phyloP scores from a whole-genome alignment of 2,797 vertebrate species.

The Limnodromus scolopaceus region DNA sequence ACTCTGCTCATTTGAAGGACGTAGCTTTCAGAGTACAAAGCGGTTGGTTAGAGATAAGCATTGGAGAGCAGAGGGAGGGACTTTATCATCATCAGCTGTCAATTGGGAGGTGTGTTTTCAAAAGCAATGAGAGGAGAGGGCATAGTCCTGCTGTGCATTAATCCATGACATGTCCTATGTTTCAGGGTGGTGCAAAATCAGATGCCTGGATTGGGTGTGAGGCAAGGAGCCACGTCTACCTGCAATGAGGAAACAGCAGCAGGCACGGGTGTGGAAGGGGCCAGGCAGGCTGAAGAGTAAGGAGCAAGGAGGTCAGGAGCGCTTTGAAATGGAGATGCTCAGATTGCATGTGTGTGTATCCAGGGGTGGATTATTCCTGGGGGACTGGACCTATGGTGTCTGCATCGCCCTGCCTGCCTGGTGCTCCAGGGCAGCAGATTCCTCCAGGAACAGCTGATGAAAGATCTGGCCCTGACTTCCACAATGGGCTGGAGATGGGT shows the following conservation, averaged over 20 bases:
- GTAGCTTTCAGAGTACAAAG: not conserved
- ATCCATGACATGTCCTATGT: not conserved
- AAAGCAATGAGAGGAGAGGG: not conserved
- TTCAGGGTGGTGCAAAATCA: conserved; percentile 31
- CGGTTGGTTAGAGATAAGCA: not conserved
- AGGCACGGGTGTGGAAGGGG: not conserved
- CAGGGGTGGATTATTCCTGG: not conserved
- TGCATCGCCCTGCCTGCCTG: not conserved
- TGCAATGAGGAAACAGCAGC: conserved; percentile 14
- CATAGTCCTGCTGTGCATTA: conserved; percentile 28
- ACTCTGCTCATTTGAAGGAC: not conserved
- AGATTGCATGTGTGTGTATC: not conserved
- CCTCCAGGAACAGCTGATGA: not conserved
- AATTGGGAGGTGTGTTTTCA: not conserved
- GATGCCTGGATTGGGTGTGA: conserved; percentile 53
- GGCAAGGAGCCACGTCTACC: not conserved
- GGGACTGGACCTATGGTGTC: not conserved
- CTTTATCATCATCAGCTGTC: not conserved
- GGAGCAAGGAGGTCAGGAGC: not conserved
- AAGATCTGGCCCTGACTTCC: not conserved
- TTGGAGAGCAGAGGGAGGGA: not conserved
- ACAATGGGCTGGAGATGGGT: not conserved
- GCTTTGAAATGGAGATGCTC: not conserved
- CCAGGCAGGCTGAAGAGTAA: not conserved
- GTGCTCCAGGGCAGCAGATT: not conserved